Evolutionary conservation across 2,113 vertebrate genomes (phyloP).

Genomic region (Phrynosoma blainvillii): DNA sequence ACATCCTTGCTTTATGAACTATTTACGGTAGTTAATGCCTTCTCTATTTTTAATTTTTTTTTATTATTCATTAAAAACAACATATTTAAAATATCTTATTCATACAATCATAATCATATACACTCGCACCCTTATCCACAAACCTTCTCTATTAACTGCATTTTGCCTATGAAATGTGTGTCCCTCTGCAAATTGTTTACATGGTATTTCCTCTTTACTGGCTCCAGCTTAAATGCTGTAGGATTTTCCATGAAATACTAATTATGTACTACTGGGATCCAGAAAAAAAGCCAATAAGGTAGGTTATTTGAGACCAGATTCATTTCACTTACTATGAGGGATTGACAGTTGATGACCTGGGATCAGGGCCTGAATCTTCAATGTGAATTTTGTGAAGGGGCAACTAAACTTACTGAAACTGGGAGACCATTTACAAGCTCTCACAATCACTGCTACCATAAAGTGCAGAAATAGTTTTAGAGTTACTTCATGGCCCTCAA

Average conservation of each 20-base stretch:
- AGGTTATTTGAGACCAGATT: neutral
- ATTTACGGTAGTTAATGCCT: too few relatives aligned
- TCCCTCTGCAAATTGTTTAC: constrained; percentile 2
- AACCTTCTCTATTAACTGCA: too few relatives aligned
- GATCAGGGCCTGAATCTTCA: neutral
- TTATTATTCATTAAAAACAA: too few relatives aligned
- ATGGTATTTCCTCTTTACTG: neutral
- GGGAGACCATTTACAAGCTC: neutral
- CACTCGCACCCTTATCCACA: too few relatives aligned
- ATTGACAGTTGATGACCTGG: neutral
- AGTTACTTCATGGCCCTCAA: neutral
- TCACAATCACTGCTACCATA: neutral
- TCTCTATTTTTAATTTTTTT: too few relatives aligned
- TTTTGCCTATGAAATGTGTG: too few relatives aligned
- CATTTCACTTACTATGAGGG: neutral
- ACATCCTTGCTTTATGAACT: neutral
- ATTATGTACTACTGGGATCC: neutral
- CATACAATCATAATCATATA: too few relatives aligned
- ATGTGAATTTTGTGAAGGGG: neutral
- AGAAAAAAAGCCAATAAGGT: neutral
- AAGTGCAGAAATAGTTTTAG: neutral
- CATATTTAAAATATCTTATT: too few relatives aligned
- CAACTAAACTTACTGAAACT: neutral
- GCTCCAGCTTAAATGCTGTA: neutral
- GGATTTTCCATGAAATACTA: neutral